phyloP scores from a whole-genome alignment of 2,113 vertebrate genomes.

The Australoheros scitulus region DNA sequence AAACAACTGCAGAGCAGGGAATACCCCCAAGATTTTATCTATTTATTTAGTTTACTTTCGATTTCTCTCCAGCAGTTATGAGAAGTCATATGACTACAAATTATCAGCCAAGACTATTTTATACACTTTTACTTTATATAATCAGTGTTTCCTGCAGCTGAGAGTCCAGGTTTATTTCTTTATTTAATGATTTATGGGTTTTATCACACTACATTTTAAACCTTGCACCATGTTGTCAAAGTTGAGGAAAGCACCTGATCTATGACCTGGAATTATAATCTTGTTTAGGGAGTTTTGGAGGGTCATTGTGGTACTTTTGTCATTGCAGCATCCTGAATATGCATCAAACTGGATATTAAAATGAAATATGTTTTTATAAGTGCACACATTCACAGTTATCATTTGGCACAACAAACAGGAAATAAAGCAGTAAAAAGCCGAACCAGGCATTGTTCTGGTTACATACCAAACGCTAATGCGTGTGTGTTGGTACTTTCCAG shows the following conservation, averaged over 20 bases:
- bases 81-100: background rate
- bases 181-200: background rate
- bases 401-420: background rate
- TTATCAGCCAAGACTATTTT: background rate
- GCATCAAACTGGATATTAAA: background rate
- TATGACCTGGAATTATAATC: background rate
- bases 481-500: background rate
- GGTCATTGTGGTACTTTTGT: background rate
- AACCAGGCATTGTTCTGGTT: background rate
- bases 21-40: background rate
- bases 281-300: fast-evolving
- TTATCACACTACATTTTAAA: background rate
- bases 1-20: background rate
- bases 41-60: background rate
- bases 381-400: too few relatives aligned
- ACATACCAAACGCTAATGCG: background rate
- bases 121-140: background rate
- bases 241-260: background rate
- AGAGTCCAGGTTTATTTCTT: background rate
- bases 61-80: background rate
- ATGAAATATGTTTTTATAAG: background rate
- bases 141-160: background rate
- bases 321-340: background rate
- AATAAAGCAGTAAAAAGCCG: fast-evolving
- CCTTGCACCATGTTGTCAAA: background rate